Conservation (phyloP, 2,888 invertebrate genomes). For the Trypoxylon attenuatum region DNA sequence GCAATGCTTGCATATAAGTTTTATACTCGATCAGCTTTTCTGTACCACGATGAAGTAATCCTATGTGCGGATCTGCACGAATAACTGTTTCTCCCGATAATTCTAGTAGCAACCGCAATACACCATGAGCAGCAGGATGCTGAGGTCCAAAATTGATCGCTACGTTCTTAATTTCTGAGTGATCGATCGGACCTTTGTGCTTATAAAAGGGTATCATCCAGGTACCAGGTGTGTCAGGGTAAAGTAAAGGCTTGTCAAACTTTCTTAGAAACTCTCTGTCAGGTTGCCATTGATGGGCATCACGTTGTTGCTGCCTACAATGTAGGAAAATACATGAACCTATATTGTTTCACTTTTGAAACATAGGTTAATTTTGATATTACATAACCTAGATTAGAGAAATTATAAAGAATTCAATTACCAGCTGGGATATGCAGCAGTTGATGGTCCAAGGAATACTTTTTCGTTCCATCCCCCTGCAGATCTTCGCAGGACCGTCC, state of each 20-base stretch:
- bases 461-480: slow-evolving; percentile 18
- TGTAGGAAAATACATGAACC: slow-evolving; percentile 1
- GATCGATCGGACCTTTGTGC: not conserved
- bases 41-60: slow-evolving; percentile 96
- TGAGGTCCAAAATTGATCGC: slow-evolving; percentile 94
- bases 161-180: slow-evolving; percentile 79
- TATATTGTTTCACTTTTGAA: not conserved
- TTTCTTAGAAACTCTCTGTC: not conserved
- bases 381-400: slow-evolving; percentile 9
- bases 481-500: slow-evolving; percentile 16
- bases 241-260: not conserved
- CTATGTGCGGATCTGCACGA: slow-evolving; percentile 96
- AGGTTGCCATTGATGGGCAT: slow-evolving; percentile 27
- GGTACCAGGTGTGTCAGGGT: not conserved
- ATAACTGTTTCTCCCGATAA: slow-evolving; percentile 92
- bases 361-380: slow-evolving; percentile 17
- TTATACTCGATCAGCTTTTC: slow-evolving; percentile 99
- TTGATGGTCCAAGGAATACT: too few species aligned
- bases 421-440: slow-evolving; percentile 1
- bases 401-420: not conserved
- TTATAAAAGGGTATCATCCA: not conserved
- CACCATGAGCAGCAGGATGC: slow-evolving; percentile 96
- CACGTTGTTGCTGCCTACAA: slow-evolving; percentile 36
- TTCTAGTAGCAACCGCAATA: slow-evolving; percentile 88
- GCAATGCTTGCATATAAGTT: slow-evolving; percentile 97